Evolutionary conservation across 2,797 vertebrate species (phyloP).

Genomic region (Leptoclinus maculatus): DNA sequence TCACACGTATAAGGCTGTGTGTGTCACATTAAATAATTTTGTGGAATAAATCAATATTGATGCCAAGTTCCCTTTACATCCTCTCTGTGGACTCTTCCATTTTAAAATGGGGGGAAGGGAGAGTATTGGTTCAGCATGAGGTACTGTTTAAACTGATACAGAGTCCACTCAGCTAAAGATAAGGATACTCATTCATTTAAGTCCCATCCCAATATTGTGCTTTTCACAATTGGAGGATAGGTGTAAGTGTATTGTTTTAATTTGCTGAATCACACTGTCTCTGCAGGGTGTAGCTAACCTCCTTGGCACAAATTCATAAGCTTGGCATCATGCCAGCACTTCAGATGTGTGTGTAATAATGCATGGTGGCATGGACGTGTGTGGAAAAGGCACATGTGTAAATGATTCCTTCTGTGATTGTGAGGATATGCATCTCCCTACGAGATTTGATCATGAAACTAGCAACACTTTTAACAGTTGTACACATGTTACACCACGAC

Average conservation of each 20-base stretch:
- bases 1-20: background rate
- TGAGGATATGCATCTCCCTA: background rate
- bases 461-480: no score
- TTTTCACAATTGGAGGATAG: background rate
- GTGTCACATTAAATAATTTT: background rate
- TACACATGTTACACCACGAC: no score
- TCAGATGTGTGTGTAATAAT: background rate
- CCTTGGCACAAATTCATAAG: background rate
- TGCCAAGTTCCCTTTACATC: background rate
- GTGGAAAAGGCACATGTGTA: background rate
- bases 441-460: no score
- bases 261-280: conserved; percentile 26
- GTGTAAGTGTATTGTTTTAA: background rate
- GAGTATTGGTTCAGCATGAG: background rate
- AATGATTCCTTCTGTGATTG: background rate
- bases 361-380: no score
- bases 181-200: background rate
- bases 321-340: conserved; percentile 3
- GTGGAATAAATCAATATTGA: background rate
- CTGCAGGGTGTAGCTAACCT: conserved; percentile 7
- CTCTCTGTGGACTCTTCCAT: conserved; percentile 12
- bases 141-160: background rate
- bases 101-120: conserved; percentile 10
- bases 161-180: background rate
- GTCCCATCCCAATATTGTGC: no score